Conservation (phyloP, 2,113 vertebrate genomes). For the Abramis brama region DNA sequence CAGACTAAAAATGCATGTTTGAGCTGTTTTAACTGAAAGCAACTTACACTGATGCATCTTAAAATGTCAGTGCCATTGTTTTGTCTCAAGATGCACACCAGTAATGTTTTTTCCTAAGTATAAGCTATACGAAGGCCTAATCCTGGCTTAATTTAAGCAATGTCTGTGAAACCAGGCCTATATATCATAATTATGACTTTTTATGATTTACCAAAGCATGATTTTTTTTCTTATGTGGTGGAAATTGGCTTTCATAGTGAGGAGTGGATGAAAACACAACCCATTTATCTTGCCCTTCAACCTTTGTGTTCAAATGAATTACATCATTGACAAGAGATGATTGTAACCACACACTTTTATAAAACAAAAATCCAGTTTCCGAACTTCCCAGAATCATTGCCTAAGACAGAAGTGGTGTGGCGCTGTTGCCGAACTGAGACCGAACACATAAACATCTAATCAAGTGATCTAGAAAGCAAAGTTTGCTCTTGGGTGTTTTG, state of each 20-base stretch:
- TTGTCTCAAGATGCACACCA: no score
- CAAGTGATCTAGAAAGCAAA: conserved; percentile 19
- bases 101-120: no score
- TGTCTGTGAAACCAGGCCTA: no score
- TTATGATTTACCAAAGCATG: neutral
- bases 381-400: neutral
- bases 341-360: conserved; percentile 16
- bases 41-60: no score
- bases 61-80: no score
- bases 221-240: neutral
- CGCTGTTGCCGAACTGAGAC: neutral
- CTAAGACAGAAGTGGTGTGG: neutral
- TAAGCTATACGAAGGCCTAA: no score
- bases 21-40: no score
- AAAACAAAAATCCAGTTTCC: neutral
- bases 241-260: neutral
- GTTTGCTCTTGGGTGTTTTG: neutral
- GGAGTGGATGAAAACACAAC: neutral
- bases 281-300: neutral
- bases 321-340: neutral
- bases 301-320: neutral
- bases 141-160: no score
- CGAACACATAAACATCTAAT: conserved; percentile 39
- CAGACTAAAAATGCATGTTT: no score
- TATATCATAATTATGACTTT: neutral